phyloP scores from a whole-genome alignment of 1,140 invertebrate species.

The Grapholita molesta region DNA sequence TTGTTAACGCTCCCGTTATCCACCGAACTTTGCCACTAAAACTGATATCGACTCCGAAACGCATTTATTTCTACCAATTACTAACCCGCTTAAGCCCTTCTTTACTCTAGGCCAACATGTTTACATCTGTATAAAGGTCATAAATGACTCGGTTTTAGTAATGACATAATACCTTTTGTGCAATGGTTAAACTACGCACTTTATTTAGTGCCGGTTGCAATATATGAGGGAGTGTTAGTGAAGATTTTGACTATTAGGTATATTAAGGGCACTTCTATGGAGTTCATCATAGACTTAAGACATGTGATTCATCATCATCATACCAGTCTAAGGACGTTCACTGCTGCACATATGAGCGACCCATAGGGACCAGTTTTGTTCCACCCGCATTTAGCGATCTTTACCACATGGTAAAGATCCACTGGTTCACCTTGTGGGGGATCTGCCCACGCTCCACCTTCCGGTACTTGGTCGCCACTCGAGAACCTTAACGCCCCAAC shows the following conservation, averaged over 20 bases:
- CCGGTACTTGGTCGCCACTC: no score
- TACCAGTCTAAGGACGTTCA: no score
- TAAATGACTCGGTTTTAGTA: not conserved
- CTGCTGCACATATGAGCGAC: no score
- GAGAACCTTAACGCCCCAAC: no score
- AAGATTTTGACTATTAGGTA: not conserved
- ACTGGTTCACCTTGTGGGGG: no score
- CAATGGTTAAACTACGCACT: not conserved
- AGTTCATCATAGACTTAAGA: no score
- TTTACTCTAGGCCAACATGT: not conserved
- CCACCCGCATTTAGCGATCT: no score
- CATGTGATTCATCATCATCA: no score
- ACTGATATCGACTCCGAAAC: not conserved
- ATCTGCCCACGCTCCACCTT: no score
- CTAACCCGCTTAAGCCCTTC: not conserved
- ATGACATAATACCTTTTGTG: not conserved
- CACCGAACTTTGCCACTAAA: conserved; percentile 21
- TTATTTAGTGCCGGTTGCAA: not conserved
- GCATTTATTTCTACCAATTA: not conserved
- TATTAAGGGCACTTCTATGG: not conserved
- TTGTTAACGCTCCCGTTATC: conserved; percentile 27
- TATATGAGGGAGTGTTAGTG: not conserved
- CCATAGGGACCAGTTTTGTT: no score
- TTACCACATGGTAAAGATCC: no score
- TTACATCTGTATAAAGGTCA: no score